Base-by-base conservation (phyloP, 1,140 invertebrate genomes). In the Bactericera cockerelli region DNA sequence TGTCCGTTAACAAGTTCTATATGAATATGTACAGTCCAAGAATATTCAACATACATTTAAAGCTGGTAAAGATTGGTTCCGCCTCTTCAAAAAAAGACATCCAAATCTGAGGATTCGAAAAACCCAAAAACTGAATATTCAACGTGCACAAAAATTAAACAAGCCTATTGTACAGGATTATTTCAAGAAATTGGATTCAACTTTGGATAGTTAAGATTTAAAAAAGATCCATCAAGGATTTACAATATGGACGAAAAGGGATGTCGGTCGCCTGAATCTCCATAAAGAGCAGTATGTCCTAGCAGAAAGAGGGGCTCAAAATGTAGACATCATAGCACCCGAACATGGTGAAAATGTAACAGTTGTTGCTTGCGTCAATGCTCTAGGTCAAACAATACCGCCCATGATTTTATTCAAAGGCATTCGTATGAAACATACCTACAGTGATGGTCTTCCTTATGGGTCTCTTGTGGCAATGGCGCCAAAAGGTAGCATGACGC, bases 241-340 rank as follows among this genome's bases (percentile, higher is more conserved):
- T 72, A 63, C 59, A 72, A 72, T 58, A 65, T 72, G 59, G 72
- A 73, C 63, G 69, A 74, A 62, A 74, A 74, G 58, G 69, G 67
- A 1, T 70, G 70, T 62, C n/a, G n/a, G 69, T 71, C 62, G 66
- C 1, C 49, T 73, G 19, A 68, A 64, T 10, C 11, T 72, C 6
- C 70, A 74, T 57, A 58, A 72, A 21, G 63, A 68, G 57, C 66
- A 66, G 53, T 55, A 10, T 39, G 69, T 74, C 62, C 61, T 70
- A 2, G 64, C 70, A 39, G 22, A 63, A 64, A 70, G 67, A 62
- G 69, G 69, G 11, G 62, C 55, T 13, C 68, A 64, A 59, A 64
- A 67, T 57, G 68, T 73, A 11, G 71, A 71, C 63, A 22, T 68
- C n/a, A 57, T 69, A 19, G 68, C 67, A 4, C 62, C 59, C 13